phyloP scores from a whole-genome alignment of 2,797 vertebrate genomes.

The Sebastolobus alascanus region DNA sequence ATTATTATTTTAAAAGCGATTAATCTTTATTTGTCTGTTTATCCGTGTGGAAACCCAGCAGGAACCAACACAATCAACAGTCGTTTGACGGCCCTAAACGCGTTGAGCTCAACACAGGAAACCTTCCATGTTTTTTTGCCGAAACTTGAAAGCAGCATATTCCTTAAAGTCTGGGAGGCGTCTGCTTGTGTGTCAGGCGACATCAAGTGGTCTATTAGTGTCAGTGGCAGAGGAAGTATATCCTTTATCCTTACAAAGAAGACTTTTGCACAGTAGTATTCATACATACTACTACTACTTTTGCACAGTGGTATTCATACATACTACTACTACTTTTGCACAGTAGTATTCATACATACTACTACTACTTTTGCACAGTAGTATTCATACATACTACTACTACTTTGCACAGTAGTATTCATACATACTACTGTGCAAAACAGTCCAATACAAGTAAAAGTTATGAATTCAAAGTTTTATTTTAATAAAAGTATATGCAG shows the following conservation, averaged over 20 bases:
- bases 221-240: too few relatives aligned
- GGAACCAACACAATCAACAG: neutral
- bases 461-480: neutral
- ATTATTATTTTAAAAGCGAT: too few relatives aligned
- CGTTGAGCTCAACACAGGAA: fast-evolving
- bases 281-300: too few relatives aligned
- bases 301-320: too few relatives aligned
- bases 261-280: too few relatives aligned
- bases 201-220: constrained; percentile 41
- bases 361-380: too few relatives aligned
- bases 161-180: constrained; percentile 18
- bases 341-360: too few relatives aligned
- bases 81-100: neutral
- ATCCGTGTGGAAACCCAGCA: neutral
- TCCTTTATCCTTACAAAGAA: neutral
- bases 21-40: fast-evolving
- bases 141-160: constrained; percentile 1
- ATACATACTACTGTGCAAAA: neutral
- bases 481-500: neutral
- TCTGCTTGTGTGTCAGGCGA: constrained; percentile 30
- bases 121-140: neutral
- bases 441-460: neutral
- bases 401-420: too few relatives aligned
- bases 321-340: too few relatives aligned
- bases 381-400: too few relatives aligned